Base-by-base conservation (phyloP, 2,113 vertebrate species). In the Beaufortia kweichowensis region DNA sequence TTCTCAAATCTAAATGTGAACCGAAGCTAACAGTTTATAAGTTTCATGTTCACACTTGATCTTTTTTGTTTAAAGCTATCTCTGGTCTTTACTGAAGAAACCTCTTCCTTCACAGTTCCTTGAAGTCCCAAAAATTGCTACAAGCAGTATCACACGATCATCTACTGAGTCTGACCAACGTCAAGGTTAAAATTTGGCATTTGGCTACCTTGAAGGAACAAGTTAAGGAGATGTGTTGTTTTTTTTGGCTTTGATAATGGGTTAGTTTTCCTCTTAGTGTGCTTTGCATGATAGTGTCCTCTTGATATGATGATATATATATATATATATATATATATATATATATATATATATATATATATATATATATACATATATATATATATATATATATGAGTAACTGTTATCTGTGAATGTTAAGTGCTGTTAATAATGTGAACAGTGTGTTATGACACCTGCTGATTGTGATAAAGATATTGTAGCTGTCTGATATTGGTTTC, bases 381-480 rank as follows among this genome's bases (percentile, higher is more conserved):
- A 31, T 53, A 31, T 63, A 31, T 8, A 29, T n/a, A 24, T 50
- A 1, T 0, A n/a, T 50, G 46, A 68, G 46, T 53, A 19, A 46
- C 43, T 46, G 17, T 50, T 31, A 50, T 28, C 28, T 31, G 2
- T 48, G 24, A 48, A 67, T 48, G 28, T 53, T 68, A 31, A 10
- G 31, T 48, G 39, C 64, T 46, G 8, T 43, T 17, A 39, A 9
- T 50, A 67, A 67, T 67, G 3, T 46, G 5, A 46, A 46, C 48
- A 9, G 6, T 53, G 48, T 35, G 29, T 70, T 56, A 55, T 56
- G 29, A 35, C 67, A 55, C 48, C 48, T 70, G 28, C 28, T 23
- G 67, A 55, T 55, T 2, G 48, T 69, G 67, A 69, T 35, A 55
- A 69, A 24, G n/a, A 69, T 69, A 55, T 7, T 48, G 66, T 69